A percentile compares a stretch with the other conserved stretches of the same genome.
These are phyloP conservation scores for Malthinus seriepunctatus DNA, from an alignment of 2,888 invertebrate genomes.

Conservation along the genomic window DNA sequence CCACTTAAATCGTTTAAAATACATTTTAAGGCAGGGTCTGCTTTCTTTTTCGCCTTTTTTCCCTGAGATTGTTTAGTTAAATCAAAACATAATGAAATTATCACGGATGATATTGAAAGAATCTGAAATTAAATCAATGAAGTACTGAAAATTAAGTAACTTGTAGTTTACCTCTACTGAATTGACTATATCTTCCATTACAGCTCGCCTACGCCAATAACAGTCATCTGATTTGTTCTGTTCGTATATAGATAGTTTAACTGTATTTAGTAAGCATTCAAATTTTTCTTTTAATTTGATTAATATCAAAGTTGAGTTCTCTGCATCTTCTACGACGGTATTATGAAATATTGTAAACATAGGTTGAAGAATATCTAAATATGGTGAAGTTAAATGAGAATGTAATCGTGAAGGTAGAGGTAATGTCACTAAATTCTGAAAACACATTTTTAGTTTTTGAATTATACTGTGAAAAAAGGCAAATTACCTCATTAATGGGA, in stretches of 20 bases:
- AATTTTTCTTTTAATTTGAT: conserved; percentile 44
- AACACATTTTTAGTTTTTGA: conserved; percentile 6
- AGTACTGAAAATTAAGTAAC: neutral
- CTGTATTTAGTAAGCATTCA: conserved; percentile 41
- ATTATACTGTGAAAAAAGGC: neutral
- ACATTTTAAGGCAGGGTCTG: conserved; percentile 56
- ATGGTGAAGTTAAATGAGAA: conserved; percentile 42
- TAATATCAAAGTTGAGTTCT: conserved; percentile 26
- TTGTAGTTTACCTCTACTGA: conserved; percentile 62
- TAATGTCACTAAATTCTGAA: conserved; percentile 43
- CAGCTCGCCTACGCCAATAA: conserved; percentile 56
- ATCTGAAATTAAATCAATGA: conserved; percentile 54
- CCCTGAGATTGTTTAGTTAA: conserved; percentile 56
- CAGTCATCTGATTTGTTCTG: conserved; percentile 52
- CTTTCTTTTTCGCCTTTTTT: conserved; percentile 64
- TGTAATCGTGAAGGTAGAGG: conserved; percentile 49
- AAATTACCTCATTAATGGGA: conserved; percentile 29
- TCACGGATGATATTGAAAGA: conserved; percentile 60
- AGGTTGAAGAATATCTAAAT: conserved; percentile 41
- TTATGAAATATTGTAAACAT: conserved; percentile 43
- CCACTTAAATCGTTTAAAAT: conserved; percentile 41
- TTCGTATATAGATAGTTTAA: conserved; percentile 42
- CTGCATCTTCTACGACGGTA: conserved; percentile 31
- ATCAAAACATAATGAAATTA: conserved; percentile 62
- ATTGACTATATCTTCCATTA: conserved; percentile 62